These are phyloP conservation scores for Malacosoma neustria DNA, from an alignment of 2,888 invertebrate genomes.

Conservation along the genomic window DNA sequence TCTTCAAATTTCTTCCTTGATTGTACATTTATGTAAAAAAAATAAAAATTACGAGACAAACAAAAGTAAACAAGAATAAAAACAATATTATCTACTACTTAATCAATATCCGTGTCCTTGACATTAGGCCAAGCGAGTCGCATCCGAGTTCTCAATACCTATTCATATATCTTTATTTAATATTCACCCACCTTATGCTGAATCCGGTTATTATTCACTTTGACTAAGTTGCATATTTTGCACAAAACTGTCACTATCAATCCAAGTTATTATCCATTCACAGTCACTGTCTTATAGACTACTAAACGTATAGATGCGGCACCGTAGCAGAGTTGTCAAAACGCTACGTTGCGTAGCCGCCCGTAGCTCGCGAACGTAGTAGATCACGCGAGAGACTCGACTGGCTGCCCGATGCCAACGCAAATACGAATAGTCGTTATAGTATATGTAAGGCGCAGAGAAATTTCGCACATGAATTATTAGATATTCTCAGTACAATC, in stretches of 20 bases:
- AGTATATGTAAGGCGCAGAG: too few species aligned
- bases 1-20: too few species aligned
- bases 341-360: slow-evolving; percentile 42
- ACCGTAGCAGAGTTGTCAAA: slow-evolving; percentile 34
- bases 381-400: slow-evolving; percentile 48
- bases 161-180: slow-evolving; percentile 40
- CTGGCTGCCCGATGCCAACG: slow-evolving; percentile 49
- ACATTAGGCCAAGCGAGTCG: slow-evolving; percentile 39
- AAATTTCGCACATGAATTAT: too few species aligned
- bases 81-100: slow-evolving; percentile 16
- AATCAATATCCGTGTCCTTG: slow-evolving; percentile 68
- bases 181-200: slow-evolving; percentile 47
- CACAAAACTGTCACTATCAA: slow-evolving; percentile 31
- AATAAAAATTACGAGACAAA: background rate
- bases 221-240: slow-evolving; percentile 21
- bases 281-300: slow-evolving; percentile 33
- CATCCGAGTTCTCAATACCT: slow-evolving; percentile 29
- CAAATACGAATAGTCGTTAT: slow-evolving; percentile 55
- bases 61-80: slow-evolving; percentile 14
- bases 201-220: slow-evolving; percentile 17
- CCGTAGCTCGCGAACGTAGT: slow-evolving; percentile 55
- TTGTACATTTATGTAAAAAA: too few species aligned
- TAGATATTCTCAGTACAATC: too few species aligned
- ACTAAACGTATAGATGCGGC: slow-evolving; percentile 8
- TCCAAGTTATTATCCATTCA: slow-evolving; percentile 27